phyloP scores from a whole-genome alignment of 2,797 vertebrate genomes.

The Ciconia nigra region DNA sequence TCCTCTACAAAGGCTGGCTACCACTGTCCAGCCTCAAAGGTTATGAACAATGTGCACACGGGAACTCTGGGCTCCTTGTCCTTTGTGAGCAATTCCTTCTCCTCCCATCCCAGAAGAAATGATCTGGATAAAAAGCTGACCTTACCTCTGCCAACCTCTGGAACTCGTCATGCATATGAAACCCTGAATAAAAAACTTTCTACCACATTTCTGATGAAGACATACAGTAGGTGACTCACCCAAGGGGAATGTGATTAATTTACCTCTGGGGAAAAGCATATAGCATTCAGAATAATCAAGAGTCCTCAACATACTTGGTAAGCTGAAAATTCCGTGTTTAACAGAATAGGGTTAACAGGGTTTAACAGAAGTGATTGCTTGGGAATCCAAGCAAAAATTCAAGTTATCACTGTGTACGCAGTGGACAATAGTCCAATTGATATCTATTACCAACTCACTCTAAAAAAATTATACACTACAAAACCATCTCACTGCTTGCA shows the following conservation, averaged over 20 bases:
- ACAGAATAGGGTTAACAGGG: background rate
- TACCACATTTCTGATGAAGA: background rate
- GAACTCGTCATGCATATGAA: background rate
- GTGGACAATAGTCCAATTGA: background rate
- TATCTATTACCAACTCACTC: slow-evolving; percentile 32
- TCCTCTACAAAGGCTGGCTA: background rate
- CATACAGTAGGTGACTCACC: background rate
- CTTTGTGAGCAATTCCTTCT: background rate
- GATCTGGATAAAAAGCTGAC: background rate
- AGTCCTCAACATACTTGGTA: background rate
- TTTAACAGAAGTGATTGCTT: slow-evolving; percentile 27
- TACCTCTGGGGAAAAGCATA: background rate
- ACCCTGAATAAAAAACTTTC: background rate
- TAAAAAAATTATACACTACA: slow-evolving; percentile 45
- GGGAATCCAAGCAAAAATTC: slow-evolving; percentile 59
- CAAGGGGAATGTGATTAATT: background rate
- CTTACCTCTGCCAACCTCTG: background rate
- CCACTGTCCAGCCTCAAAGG: background rate
- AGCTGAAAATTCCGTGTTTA: slow-evolving; percentile 24
- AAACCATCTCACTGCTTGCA: slow-evolving; percentile 51
- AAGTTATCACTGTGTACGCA: slow-evolving; percentile 44
- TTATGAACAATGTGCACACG: rapidly evolving
- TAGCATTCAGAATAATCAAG: background rate
- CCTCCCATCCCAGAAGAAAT: background rate
- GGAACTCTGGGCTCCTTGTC: background rate